Evolutionary conservation across 2,888 invertebrate species (phyloP).

Genomic region (Drosophila stalkeri): DNA sequence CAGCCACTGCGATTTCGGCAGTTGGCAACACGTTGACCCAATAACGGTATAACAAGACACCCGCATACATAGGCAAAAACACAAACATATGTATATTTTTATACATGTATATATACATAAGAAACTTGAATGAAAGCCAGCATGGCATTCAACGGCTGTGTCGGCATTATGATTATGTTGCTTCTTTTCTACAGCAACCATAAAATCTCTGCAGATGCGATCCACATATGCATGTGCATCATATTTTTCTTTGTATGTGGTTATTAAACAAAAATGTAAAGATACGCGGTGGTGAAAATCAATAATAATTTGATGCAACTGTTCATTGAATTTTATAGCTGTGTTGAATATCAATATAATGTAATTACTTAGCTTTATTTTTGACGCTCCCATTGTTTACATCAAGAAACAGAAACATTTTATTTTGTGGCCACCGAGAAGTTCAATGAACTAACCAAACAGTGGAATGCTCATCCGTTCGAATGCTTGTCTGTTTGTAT

Average conservation of each 20-base stretch:
- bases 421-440: conserved; percentile 44
- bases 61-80: conserved; percentile 33
- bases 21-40: conserved; percentile 79
- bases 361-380: conserved; percentile 36
- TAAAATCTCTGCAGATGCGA: conserved; percentile 65
- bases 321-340: not conserved
- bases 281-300: conserved; percentile 30
- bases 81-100: not conserved
- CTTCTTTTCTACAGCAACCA: conserved; percentile 10
- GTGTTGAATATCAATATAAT: conserved; percentile 19
- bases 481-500: conserved; percentile 18
- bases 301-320: conserved; percentile 3
- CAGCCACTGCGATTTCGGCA: conserved; percentile 69
- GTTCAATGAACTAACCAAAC: conserved; percentile 72
- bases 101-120: conserved; percentile 7
- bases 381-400: conserved; percentile 59
- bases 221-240: conserved; percentile 59
- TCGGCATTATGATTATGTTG: conserved; percentile 53
- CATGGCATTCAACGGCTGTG: conserved; percentile 40
- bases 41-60: conserved; percentile 65
- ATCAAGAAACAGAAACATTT: conserved; percentile 46
- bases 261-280: conserved; percentile 32
- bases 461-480: conserved; percentile 52
- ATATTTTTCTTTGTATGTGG: conserved; percentile 24
- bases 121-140: conserved; percentile 68